These are phyloP conservation scores for Orchesella flavescens DNA, from an alignment of 2,888 invertebrate genomes.

Conservation along the genomic window DNA sequence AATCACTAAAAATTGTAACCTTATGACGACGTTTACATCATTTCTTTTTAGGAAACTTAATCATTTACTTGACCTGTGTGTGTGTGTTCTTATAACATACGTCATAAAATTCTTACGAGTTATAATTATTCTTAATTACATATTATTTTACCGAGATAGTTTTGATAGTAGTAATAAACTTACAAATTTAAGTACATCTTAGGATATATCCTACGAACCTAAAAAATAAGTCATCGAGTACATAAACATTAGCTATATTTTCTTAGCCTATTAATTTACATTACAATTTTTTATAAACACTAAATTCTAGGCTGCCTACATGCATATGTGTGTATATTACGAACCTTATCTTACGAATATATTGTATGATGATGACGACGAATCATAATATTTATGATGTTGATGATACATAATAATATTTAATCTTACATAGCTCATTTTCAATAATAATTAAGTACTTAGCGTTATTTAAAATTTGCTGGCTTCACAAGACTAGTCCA, in stretches of 20 bases:
- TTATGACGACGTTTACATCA: neutral
- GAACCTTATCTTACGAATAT: no score
- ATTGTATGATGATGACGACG: no score
- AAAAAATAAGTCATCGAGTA: neutral
- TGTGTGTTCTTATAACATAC: neutral
- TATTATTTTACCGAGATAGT: no score
- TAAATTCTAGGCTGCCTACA: neutral
- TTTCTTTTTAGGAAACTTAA: constrained; percentile 2
- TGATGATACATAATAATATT: neutral
- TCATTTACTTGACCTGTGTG: neutral
- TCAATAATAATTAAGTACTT: constrained; percentile 55
- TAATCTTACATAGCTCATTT: constrained; percentile 56
- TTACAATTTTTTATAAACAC: neutral
- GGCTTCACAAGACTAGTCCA: constrained; percentile 70
- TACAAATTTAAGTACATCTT: no score
- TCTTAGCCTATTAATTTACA: neutral
- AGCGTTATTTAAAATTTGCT: constrained; percentile 65
- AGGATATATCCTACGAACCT: neutral
- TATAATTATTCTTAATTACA: no score
- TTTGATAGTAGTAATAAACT: no score
- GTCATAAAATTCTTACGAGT: neutral
- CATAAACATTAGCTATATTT: neutral
- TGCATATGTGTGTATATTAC: neutral
- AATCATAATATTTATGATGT: no score
- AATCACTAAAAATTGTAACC: constrained; percentile 1